Conservation (phyloP, 2,888 invertebrate genomes). For the Phengaris alcon region DNA sequence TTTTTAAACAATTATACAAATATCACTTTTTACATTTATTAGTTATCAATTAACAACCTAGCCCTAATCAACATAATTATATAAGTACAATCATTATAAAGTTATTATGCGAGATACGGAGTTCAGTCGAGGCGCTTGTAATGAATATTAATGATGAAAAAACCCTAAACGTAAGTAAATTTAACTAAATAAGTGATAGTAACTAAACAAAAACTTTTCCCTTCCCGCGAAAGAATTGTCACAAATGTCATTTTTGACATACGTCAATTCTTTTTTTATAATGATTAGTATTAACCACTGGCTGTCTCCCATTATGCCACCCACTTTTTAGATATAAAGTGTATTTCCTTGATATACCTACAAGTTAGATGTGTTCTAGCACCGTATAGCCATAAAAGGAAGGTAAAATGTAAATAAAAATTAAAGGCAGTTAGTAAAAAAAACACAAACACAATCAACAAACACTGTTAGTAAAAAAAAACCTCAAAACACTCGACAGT, state of each 20-base stretch:
- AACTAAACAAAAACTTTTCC: slow-evolving; percentile 33
- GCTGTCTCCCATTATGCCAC: slow-evolving; percentile 49
- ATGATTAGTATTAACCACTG: slow-evolving; percentile 50
- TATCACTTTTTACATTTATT: slow-evolving; percentile 68
- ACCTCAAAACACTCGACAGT: slow-evolving; percentile 35
- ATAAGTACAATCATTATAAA: slow-evolving; percentile 53
- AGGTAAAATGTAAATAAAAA: slow-evolving; percentile 47
- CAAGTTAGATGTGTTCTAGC: slow-evolving; percentile 58
- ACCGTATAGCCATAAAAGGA: slow-evolving; percentile 64
- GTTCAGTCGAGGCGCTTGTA: slow-evolving; percentile 67
- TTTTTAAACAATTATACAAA: slow-evolving; percentile 74
- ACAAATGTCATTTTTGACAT: slow-evolving; percentile 63
- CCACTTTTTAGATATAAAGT: slow-evolving; percentile 49
- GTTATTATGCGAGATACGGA: slow-evolving; percentile 59
- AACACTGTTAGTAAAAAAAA: slow-evolving; percentile 37
- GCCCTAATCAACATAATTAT: slow-evolving; percentile 62
- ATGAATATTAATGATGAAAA: slow-evolving; percentile 2
- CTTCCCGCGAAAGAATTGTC: slow-evolving; percentile 52
- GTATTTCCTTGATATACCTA: slow-evolving; percentile 45
- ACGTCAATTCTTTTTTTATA: slow-evolving; percentile 57
- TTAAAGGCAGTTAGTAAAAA: slow-evolving; percentile 66
- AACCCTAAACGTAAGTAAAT: slow-evolving; percentile 13
- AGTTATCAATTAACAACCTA: slow-evolving; percentile 78
- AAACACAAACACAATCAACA: slow-evolving; percentile 38
- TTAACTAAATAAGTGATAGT: slow-evolving; percentile 43